Evolutionary conservation across 2,888 invertebrate species (phyloP).

Genomic region (Epirrhoe tristata): DNA sequence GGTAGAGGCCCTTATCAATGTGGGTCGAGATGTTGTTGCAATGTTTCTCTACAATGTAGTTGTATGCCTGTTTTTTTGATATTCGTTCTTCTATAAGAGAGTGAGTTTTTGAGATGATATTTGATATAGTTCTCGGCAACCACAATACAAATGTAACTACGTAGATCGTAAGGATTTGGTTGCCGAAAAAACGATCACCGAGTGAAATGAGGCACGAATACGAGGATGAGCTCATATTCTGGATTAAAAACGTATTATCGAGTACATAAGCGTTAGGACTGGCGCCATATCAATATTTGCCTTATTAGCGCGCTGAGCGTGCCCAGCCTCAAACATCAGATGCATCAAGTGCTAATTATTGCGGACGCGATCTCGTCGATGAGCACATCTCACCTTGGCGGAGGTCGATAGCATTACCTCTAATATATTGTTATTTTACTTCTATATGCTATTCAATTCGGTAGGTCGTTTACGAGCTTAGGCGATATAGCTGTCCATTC

Average conservation of each 20-base stretch:
- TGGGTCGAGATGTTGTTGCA: slow-evolving; percentile 74
- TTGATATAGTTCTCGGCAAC: neutral
- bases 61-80: slow-evolving; percentile 50
- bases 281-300: slow-evolving; percentile 55
- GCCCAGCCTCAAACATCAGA: slow-evolving; percentile 50
- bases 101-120: neutral
- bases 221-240: slow-evolving; percentile 44
- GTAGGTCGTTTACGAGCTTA: slow-evolving; percentile 38
- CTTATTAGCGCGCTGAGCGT: slow-evolving; percentile 52
- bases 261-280: slow-evolving; percentile 43
- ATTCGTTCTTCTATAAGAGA: neutral
- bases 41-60: slow-evolving; percentile 62
- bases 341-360: slow-evolving; percentile 67
- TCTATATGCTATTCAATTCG: slow-evolving; percentile 32
- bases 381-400: slow-evolving; percentile 70
- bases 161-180: neutral
- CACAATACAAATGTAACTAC: neutral
- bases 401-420: slow-evolving; percentile 64
- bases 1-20: slow-evolving; percentile 69
- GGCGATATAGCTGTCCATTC: slow-evolving; percentile 49
- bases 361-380: slow-evolving; percentile 60
- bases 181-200: slow-evolving; percentile 1
- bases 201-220: slow-evolving; percentile 23
- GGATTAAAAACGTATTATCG: slow-evolving; percentile 40
- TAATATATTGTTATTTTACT: slow-evolving; percentile 50